These are phyloP conservation scores for Steinernema khuongi DNA, from an alignment of 1,140 invertebrate genomes.

Conservation along the genomic window DNA sequence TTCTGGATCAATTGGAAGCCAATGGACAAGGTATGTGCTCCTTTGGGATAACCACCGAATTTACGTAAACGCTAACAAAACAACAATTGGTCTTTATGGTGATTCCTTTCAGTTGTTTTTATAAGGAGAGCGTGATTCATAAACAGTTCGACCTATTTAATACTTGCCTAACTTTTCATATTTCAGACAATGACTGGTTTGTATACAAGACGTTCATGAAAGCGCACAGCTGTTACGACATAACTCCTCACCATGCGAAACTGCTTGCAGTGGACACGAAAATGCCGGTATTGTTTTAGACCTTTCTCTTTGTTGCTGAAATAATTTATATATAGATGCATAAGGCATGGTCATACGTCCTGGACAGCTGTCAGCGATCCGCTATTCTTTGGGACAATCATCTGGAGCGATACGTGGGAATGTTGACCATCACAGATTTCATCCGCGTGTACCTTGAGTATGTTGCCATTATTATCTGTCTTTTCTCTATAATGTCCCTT, in stretches of 20 bases:
- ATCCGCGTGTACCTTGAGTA: background rate
- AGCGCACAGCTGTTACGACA: conserved; percentile 8
- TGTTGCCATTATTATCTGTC: background rate
- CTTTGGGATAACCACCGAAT: too few relatives aligned
- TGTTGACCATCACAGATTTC: conserved; percentile 1
- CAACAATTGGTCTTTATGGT: too few relatives aligned
- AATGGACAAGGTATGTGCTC: background rate
- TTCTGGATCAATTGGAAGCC: background rate
- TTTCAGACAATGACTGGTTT: background rate
- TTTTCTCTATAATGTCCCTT: background rate
- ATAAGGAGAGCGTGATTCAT: too few relatives aligned
- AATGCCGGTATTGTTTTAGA: background rate
- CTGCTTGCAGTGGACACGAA: background rate
- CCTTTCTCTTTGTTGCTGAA: background rate
- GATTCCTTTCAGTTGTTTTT: too few relatives aligned
- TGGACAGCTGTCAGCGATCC: background rate
- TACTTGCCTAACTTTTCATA: background rate
- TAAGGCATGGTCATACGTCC: background rate
- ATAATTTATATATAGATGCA: background rate
- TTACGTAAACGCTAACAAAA: too few relatives aligned
- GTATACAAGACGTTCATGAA: conserved; percentile 3
- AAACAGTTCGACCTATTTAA: background rate
- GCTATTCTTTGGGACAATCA: background rate
- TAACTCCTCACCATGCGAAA: background rate
- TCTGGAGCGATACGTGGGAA: background rate